Base-by-base conservation (phyloP, 2,888 invertebrate genomes). In the Phalera bucephala region DNA sequence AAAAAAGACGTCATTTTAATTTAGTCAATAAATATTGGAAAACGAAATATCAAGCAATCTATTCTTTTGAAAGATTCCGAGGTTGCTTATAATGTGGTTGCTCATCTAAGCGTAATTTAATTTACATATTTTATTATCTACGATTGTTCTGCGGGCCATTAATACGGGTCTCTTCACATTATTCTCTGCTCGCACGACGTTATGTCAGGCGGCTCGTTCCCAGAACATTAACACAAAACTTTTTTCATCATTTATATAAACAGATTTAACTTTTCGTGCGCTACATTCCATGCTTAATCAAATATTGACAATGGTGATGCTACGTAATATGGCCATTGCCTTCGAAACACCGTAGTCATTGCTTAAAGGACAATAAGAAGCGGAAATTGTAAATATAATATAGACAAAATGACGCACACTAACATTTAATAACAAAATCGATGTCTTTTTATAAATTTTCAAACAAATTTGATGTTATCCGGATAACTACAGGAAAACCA, bases 181-280 rank as follows among this genome's bases (percentile, higher is more conserved):
- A 72, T 74, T 70, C 54, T 69, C 56, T 48, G 50, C 61, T 70
- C 62, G 52, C 66, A 67, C 59, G 60, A 38, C 49, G 64, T 78
- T 76, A 79, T 76, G 72, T 76, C 77, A 82, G 71, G 58, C 48
- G 56, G 45, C 53, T 63, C 53, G 49, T 69, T 73, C 71, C 68
- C 50, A 36, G 62, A 74, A 71, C 54, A 59, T 59, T 42, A 43
- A 60, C 52, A 62, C 55, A 54, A 52, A 59, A 64, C 29, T 19
- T 19, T 60, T 65, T 64, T 55, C 44, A 41, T 57, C 46, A 59
- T 58, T 57, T 56, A 52, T 63, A 59, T 56, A 52, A 58, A 54
- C 48, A 66, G 31, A 52, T 45, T 55, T 43, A 38, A 45, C 39
- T 64, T 63, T 64, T 63, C 64, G 52, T 56, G 34, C 49, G 39